These are phyloP conservation scores for Eristalinus sepulchralis DNA, from an alignment of 2,888 invertebrate genomes.

Conservation along the genomic window DNA sequence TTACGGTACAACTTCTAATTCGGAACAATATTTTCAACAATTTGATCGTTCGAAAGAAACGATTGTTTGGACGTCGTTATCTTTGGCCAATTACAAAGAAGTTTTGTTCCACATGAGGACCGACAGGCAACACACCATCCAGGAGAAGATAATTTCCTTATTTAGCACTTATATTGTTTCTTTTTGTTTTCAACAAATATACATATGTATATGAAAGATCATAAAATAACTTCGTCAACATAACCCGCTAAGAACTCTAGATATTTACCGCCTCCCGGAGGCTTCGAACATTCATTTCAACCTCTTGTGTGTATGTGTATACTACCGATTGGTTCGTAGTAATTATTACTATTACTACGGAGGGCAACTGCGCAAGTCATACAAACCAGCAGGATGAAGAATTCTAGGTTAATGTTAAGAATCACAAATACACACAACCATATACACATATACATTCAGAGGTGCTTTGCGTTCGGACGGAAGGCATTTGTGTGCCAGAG, in stretches of 20 bases:
- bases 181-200: too few species aligned
- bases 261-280: background rate
- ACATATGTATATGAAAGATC: too few species aligned
- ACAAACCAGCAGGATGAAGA: conserved; percentile 16
- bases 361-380: conserved; percentile 52
- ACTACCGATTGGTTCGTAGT: conserved; percentile 50
- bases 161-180: too few species aligned
- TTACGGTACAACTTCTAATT: too few species aligned
- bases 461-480: background rate
- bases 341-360: conserved; percentile 64
- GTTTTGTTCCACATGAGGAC: too few species aligned
- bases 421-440: background rate
- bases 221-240: too few species aligned
- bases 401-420: conserved; percentile 15
- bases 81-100: too few species aligned
- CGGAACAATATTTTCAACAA: too few species aligned
- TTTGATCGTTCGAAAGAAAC: too few species aligned
- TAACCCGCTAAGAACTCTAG: background rate
- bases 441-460: background rate
- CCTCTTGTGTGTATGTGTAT: background rate
- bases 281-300: background rate
- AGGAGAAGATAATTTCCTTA: too few species aligned
- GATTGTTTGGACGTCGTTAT: too few species aligned
- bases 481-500: background rate
- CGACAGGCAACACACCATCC: too few species aligned